Evolutionary conservation across 1,140 invertebrate genomes (phyloP).

Genomic region (Drosophila chauvacae): DNA sequence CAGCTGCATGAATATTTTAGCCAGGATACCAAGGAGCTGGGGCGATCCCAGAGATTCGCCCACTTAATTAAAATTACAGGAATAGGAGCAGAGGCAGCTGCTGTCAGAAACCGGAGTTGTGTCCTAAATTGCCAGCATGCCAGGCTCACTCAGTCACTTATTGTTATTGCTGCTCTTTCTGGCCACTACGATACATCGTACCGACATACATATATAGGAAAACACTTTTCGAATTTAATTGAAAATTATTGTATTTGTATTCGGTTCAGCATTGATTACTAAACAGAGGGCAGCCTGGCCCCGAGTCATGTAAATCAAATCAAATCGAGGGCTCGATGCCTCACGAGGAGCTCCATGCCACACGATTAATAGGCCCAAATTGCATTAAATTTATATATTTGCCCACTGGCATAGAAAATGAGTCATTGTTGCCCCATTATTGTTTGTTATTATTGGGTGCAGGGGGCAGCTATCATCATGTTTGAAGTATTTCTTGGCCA

Average conservation of each 20-base stretch:
- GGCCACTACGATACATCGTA: not conserved
- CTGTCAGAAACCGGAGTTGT: constrained; percentile 26
- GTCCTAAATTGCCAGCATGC: constrained; percentile 46
- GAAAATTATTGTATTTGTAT: constrained; percentile 51
- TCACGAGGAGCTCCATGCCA: not conserved
- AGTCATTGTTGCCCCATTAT: constrained; percentile 27
- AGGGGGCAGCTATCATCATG: constrained; percentile 4
- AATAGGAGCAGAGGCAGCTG: constrained; percentile 14
- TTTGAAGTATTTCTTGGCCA: constrained; percentile 3
- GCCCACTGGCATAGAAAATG: constrained; percentile 26
- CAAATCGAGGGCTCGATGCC: constrained; percentile 6
- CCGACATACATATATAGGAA: constrained; percentile 3
- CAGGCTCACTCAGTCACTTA: constrained; percentile 23
- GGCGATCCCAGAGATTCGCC: constrained; percentile 20
- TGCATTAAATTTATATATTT: constrained; percentile 37
- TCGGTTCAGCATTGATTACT: constrained; percentile 37
- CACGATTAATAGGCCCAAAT: constrained; percentile 34
- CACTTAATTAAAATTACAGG: constrained; percentile 63
- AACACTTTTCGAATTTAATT: constrained; percentile 55
- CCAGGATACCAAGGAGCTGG: constrained; percentile 22
- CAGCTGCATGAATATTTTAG: constrained; percentile 54
- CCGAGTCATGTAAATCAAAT: constrained; percentile 38
- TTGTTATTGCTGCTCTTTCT: constrained; percentile 40
- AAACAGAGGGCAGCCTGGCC: not conserved
- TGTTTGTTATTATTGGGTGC: constrained; percentile 25